Evolutionary conservation across 2,797 vertebrate genomes (phyloP).

Genomic region (Oryzias dopingdopingensis): DNA sequence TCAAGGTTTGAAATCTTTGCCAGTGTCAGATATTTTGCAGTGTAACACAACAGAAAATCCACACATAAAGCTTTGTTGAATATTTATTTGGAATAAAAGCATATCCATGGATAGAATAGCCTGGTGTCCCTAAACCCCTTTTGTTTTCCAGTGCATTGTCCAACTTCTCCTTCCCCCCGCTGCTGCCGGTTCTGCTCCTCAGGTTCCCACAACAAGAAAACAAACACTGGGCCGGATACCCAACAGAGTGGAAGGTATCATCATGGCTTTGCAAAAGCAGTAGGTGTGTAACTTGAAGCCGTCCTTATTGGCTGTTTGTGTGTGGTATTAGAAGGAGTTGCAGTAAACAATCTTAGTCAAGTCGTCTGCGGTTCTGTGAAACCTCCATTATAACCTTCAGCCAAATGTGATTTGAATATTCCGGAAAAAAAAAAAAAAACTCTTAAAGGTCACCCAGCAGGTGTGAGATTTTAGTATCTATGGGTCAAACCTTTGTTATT

Average conservation of each 20-base stretch:
- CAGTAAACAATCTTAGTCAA: slow-evolving; percentile 16
- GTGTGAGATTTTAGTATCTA: slow-evolving; percentile 48
- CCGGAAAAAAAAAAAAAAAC: neutral
- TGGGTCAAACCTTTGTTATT: slow-evolving; percentile 54
- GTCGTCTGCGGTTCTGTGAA: slow-evolving; percentile 1
- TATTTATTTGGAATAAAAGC: too few relatives aligned
- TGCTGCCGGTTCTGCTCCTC: slow-evolving; percentile 44
- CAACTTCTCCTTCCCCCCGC: slow-evolving; percentile 28
- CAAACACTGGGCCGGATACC: slow-evolving; percentile 57
- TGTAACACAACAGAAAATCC: neutral
- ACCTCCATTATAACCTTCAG: neutral
- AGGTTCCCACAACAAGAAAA: slow-evolving; percentile 63
- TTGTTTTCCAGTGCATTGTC: slow-evolving; percentile 41
- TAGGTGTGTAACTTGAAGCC: slow-evolving; percentile 65
- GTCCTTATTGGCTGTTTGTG: slow-evolving; percentile 15
- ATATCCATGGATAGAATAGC: slow-evolving; percentile 5
- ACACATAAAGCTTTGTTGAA: neutral
- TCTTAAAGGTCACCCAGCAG: slow-evolving; percentile 30
- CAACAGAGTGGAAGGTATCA: slow-evolving; percentile 49
- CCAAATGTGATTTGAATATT: neutral
- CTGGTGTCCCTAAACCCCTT: slow-evolving; percentile 33
- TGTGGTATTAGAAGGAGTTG: slow-evolving; percentile 29
- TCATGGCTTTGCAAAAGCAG: slow-evolving; percentile 36
- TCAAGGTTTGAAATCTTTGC: too few relatives aligned
- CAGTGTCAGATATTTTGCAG: neutral